Conservation (phyloP, 2,888 invertebrate species). For the Cetonia aurata region DNA sequence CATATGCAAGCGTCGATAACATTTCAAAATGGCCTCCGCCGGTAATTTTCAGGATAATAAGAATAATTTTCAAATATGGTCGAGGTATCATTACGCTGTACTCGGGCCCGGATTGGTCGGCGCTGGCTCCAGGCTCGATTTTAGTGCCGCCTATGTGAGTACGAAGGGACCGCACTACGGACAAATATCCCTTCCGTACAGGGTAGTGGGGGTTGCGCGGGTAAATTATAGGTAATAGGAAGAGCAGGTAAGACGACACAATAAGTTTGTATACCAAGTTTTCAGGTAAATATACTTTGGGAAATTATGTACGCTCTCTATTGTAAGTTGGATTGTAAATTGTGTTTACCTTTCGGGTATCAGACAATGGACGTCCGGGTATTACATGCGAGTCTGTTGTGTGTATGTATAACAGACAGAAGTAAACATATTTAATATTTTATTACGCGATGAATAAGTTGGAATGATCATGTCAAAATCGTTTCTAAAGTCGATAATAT, state of each 20-base stretch:
- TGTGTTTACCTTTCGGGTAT: conserved; percentile 23
- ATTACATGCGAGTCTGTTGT: not conserved
- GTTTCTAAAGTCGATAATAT: not conserved
- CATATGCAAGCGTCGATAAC: conserved; percentile 43
- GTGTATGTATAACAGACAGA: not conserved
- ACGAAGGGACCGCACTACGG: too few relatives aligned
- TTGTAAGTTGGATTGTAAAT: too few relatives aligned
- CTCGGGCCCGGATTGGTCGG: conserved; percentile 53
- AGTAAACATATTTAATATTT: conserved; percentile 9
- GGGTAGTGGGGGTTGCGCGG: too few relatives aligned
- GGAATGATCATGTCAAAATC: not conserved
- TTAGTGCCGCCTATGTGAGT: conserved; percentile 22
- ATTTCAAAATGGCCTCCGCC: conserved; percentile 61
- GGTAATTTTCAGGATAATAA: conserved; percentile 64
- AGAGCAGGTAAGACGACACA: conserved; percentile 36
- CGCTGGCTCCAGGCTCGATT: conserved; percentile 31
- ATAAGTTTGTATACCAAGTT: conserved; percentile 28
- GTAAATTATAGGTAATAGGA: too few relatives aligned
- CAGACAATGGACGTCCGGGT: not conserved
- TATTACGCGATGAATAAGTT: not conserved
- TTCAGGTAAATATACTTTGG: not conserved
- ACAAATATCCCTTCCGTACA: too few relatives aligned
- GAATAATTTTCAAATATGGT: conserved; percentile 67
- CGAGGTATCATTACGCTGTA: conserved; percentile 59
- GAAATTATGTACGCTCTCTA: conserved; percentile 14